Evolutionary conservation across 64 coral and sea anemone genomes (phyloP).

Genomic region (Dendronephthya gigantea): DNA sequence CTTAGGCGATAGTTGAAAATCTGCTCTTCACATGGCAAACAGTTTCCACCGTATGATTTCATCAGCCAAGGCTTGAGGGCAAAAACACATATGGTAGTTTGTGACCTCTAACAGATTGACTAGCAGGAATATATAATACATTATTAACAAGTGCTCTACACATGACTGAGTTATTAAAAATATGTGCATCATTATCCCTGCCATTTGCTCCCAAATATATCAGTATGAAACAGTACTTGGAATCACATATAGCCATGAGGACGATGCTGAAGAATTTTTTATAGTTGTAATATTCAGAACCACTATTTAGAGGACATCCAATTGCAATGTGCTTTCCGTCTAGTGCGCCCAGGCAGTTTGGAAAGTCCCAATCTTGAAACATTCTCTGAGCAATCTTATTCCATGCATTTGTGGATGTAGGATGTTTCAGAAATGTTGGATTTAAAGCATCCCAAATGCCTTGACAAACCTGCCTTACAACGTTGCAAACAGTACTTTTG

Average conservation of each 20-base stretch:
- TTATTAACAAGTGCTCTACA: background rate
- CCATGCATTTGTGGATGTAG: background rate
- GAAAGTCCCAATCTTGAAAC: background rate
- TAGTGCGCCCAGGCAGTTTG: background rate
- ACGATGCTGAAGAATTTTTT: conserved; percentile 31
- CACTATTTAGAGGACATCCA: background rate
- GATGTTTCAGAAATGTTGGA: conserved; percentile 9
- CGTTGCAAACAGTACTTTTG: conserved; percentile 22
- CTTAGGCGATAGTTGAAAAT: conserved; percentile 31
- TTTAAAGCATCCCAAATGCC: conserved; percentile 26
- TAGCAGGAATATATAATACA: background rate
- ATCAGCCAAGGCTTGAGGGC: background rate
- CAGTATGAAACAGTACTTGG: background rate
- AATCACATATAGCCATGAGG: conserved; percentile 6
- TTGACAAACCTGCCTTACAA: conserved; percentile 1
- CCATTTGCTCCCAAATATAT: background rate
- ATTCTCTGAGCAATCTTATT: background rate
- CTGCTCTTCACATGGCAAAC: background rate
- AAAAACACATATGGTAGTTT: background rate
- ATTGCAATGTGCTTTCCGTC: background rate
- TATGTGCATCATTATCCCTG: conserved; percentile 19
- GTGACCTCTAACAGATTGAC: background rate
- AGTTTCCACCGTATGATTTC: background rate
- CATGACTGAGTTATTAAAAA: background rate
- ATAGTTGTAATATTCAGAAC: conserved; percentile 14